Base-by-base conservation (phyloP, 1,140 invertebrate genomes). In the Ctenoplectra terminalis region DNA sequence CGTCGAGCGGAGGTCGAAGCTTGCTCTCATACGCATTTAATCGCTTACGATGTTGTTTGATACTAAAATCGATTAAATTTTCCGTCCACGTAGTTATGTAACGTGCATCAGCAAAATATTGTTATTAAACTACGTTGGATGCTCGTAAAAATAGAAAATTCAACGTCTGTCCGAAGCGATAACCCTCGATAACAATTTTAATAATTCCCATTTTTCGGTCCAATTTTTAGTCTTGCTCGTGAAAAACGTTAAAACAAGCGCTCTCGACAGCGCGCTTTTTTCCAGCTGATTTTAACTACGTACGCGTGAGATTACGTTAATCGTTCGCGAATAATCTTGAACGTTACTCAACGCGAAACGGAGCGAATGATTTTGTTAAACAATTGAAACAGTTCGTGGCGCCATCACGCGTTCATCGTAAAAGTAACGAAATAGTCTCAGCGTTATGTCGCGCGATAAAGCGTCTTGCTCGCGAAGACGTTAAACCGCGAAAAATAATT, bases 401-500 rank as follows among this genome's bases (percentile, higher is more conserved):
- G 83, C 83, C 85, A 85, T 86, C 80, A 43, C 63, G 66, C 69
- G 74, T 58, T 77, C 34, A 20, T 37, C 15, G 48, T 9, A 5
- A 31, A 31, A 73, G 63, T 40, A 81, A 82, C n/a, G 54, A 85
- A 78, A 82, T 52, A 54, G 50, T 61, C n/a, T n/a, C n/a, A 40
- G 40, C 70, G 66, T 56, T 17, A 46, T 46, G 46, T 50, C 50
- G 37, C 43, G 43, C 13, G 83, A 81, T 77, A 84, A n/a, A 84
- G 46, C 43, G 58, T 13, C 31, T 37, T 4, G 8, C 4, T 63
- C 43, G 1, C 7, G 1, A n/a, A 43, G 17, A 43, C 40, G 31
- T 71, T 63, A 52, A 69, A 43, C 48, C 56, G 17, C 70, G 58
- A 52, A 17, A 40, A 52, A 72, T 37, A 43, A 43, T 61, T 52